These are phyloP conservation scores for Hypanus sabinus DNA, from an alignment of 2,113 vertebrate genomes.

Conservation along the genomic window DNA sequence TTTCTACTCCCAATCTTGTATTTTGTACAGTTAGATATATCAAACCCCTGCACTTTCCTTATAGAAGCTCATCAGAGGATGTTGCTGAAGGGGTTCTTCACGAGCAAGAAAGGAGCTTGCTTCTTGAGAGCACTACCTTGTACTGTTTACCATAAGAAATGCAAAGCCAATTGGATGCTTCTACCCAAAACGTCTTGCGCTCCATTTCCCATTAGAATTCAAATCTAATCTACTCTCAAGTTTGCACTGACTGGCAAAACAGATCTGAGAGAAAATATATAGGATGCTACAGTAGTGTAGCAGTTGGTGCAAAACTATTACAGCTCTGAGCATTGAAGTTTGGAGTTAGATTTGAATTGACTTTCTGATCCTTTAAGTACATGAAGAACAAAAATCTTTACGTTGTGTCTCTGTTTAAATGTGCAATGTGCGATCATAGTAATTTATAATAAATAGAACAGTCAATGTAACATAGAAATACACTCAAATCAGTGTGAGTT, in stretches of 20 bases:
- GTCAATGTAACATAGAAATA: too few species aligned
- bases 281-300: too few species aligned
- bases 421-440: too few species aligned
- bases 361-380: too few species aligned
- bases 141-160: background rate
- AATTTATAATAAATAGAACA: too few species aligned
- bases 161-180: background rate
- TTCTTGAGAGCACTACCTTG: background rate
- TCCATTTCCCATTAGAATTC: background rate
- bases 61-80: background rate
- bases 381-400: too few species aligned
- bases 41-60: background rate
- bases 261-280: background rate
- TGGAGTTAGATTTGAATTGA: too few species aligned
- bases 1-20: background rate
- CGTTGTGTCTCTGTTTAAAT: too few species aligned
- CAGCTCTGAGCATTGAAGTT: too few species aligned
- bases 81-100: background rate
- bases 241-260: background rate
- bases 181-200: background rate
- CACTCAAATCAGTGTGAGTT: too few species aligned
- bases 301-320: too few species aligned
- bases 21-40: too few species aligned
- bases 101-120: background rate
- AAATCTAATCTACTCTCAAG: background rate